A percentile compares a stretch with the other conserved stretches of the same genome.
Conservation (phyloP, 2,888 invertebrate genomes). For the Drosophila monieri region DNA sequence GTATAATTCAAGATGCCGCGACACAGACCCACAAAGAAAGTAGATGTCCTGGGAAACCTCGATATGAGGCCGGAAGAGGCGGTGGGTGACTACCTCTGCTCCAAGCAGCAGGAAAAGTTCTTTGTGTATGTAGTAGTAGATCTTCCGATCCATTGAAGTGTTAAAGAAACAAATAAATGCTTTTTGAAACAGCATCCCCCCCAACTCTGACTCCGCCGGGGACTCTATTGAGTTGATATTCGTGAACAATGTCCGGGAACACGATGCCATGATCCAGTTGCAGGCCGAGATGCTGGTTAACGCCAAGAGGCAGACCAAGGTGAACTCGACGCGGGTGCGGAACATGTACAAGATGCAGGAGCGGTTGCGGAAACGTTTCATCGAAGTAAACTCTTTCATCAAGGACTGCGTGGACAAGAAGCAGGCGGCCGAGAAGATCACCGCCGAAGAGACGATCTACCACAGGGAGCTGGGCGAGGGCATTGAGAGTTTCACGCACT, state of each 20-base stretch:
- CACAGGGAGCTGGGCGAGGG: constrained; percentile 70
- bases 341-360: constrained; percentile 76
- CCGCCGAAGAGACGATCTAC: constrained; percentile 64
- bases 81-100: constrained; percentile 78
- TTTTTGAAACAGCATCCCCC: constrained; percentile 73
- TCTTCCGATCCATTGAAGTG: neutral
- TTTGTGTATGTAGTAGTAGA: constrained; percentile 67
- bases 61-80: constrained; percentile 82
- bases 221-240: constrained; percentile 81
- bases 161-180: neutral
- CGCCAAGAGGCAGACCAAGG: constrained; percentile 69
- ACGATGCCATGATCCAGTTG: constrained; percentile 73
- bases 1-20: constrained; percentile 77
- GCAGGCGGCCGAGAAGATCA: constrained; percentile 74
- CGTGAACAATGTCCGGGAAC: constrained; percentile 81
- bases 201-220: constrained; percentile 80
- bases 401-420: constrained; percentile 82
- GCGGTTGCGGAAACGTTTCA: constrained; percentile 79
- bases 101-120: constrained; percentile 76
- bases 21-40: constrained; percentile 78
- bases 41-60: constrained; percentile 82
- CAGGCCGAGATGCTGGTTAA: constrained; percentile 80
- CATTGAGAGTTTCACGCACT: constrained; percentile 67
- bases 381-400: constrained; percentile 82
- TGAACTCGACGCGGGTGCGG: constrained; percentile 73